phyloP scores from a whole-genome alignment of 2,888 invertebrate genomes.

The Luperina nickerlii region DNA sequence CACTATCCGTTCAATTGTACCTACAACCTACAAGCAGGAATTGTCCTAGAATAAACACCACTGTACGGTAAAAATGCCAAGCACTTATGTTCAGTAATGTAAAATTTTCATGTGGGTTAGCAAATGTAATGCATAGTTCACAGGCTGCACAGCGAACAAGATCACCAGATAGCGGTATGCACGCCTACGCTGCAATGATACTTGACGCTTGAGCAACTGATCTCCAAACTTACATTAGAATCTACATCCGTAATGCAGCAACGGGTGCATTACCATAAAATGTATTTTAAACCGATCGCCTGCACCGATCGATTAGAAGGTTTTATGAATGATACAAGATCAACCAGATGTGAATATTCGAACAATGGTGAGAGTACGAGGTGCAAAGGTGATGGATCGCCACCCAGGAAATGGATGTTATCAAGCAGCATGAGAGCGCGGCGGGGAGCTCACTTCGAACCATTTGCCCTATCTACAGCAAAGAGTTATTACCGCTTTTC shows the following conservation, averaged over 20 bases:
- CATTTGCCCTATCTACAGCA: conserved; percentile 70
- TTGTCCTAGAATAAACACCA: conserved; percentile 28
- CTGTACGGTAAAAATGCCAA: conserved; percentile 28
- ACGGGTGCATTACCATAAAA: conserved; percentile 84
- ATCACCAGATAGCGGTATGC: conserved; percentile 71
- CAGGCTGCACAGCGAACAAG: conserved; percentile 53
- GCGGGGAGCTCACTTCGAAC: conserved; percentile 74
- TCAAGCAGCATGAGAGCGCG: conserved; percentile 73
- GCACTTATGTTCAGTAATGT: conserved; percentile 14
- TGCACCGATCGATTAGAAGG: conserved; percentile 58
- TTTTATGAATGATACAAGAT: conserved; percentile 66
- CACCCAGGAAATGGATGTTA: conserved; percentile 84
- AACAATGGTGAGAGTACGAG: conserved; percentile 83
- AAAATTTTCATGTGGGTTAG: conserved; percentile 37
- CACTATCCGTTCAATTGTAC: conserved; percentile 71
- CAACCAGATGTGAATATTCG: conserved; percentile 66
- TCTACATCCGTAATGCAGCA: conserved; percentile 76
- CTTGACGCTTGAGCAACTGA: conserved; percentile 82
- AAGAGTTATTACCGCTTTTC: conserved; percentile 65
- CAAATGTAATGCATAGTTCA: conserved; percentile 58
- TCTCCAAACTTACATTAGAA: conserved; percentile 78
- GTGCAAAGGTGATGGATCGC: conserved; percentile 77
- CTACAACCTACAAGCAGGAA: conserved; percentile 19
- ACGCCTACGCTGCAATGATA: conserved; percentile 79
- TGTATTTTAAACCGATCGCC: conserved; percentile 78